Percentiles rank a stretch among this genome's conserved stretches.
These are phyloP conservation scores for Acanthosoma haemorrhoidale DNA, from an alignment of 2,888 invertebrate species.

Conservation along the genomic window DNA sequence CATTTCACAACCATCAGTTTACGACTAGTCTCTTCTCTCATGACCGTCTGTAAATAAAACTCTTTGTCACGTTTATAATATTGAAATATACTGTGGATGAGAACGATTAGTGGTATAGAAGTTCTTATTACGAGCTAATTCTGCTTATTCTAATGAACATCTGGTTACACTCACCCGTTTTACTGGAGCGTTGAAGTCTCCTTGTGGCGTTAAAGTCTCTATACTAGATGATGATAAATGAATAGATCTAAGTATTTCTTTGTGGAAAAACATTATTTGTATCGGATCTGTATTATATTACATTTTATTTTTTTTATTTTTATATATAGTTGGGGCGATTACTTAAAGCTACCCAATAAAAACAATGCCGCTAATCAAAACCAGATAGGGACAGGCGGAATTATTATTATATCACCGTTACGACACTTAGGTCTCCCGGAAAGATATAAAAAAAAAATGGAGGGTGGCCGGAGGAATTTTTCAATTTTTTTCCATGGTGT, in stretches of 20 bases:
- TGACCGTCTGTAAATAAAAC: no score
- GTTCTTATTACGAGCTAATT: no score
- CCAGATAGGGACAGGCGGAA: not conserved
- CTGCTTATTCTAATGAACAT: not conserved
- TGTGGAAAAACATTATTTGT: no score
- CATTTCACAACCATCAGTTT: not conserved
- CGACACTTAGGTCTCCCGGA: conserved; percentile 8
- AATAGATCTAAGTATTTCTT: no score
- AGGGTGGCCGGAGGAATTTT: conserved; percentile 24
- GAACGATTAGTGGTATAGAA: no score
- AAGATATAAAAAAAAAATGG: not conserved
- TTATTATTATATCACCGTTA: conserved; percentile 22
- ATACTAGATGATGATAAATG: no score
- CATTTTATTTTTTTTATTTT: no score
- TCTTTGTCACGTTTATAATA: no score
- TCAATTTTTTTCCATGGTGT: conserved; percentile 29
- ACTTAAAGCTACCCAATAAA: not conserved
- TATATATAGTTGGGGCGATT: no score
- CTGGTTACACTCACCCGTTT: not conserved
- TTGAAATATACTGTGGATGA: no score
- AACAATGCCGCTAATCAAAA: not conserved
- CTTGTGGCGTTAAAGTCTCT: not conserved
- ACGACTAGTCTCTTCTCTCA: no score
- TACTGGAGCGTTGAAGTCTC: not conserved
- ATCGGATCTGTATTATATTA: no score